These are phyloP conservation scores for Pseudorhiza aurosa DNA, from an alignment of 30 jellyfish, hydroid and myxozoan genomes.

Conservation along the genomic window DNA sequence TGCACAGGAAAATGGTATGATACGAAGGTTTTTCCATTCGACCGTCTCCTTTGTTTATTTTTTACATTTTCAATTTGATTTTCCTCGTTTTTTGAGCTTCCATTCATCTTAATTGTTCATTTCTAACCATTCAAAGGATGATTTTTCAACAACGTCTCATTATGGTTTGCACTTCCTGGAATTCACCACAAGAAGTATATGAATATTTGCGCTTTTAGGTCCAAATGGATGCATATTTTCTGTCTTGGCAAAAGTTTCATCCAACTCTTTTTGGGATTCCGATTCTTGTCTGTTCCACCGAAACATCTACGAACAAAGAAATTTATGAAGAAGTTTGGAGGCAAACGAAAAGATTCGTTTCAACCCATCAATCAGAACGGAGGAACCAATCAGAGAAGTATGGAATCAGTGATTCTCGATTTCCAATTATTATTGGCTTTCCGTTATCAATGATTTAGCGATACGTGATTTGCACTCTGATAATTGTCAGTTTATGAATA, in stretches of 20 bases:
- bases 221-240: slow-evolving; percentile 77
- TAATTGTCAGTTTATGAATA: no score
- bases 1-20: slow-evolving; percentile 93
- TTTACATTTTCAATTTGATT: no score
- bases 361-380: slow-evolving; percentile 12
- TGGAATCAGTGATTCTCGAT: neutral
- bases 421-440: no score
- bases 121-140: no score
- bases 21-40: neutral
- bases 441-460: no score
- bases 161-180: no score
- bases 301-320: slow-evolving; percentile 53
- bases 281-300: slow-evolving; percentile 45
- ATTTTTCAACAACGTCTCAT: no score
- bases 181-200: no score
- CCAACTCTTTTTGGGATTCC: slow-evolving; percentile 88
- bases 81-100: neutral
- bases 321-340: slow-evolving; percentile 78
- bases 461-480: no score
- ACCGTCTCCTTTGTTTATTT: neutral
- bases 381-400: slow-evolving; percentile 29
- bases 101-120: neutral
- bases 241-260: slow-evolving; percentile 95
- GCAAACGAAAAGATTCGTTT: slow-evolving; percentile 67
- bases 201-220: slow-evolving; percentile 56